These are phyloP conservation scores for Orchesellides sinensis DNA, from an alignment of 2,888 invertebrate genomes.

Conservation along the genomic window DNA sequence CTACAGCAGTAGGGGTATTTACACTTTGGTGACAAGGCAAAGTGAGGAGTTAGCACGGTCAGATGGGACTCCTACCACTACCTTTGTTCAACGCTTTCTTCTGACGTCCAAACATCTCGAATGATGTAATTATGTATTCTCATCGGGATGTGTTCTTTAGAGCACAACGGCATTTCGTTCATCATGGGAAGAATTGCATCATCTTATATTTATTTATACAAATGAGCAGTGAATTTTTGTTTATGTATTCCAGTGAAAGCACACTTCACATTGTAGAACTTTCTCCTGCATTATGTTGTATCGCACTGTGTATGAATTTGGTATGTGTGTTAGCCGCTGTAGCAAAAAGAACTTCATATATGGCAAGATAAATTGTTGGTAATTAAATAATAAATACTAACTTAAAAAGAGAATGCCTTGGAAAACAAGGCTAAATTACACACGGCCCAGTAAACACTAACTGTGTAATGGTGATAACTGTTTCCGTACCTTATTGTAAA, in stretches of 20 bases:
- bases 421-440: no score
- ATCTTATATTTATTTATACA: no score
- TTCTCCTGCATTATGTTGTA: not conserved
- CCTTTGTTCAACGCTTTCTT: not conserved
- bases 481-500: no score
- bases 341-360: not conserved
- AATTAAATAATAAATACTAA: no score
- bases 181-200: no score
- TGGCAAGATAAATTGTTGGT: no score
- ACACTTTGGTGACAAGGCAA: not conserved
- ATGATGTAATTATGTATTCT: slow-evolving; percentile 19
- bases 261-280: not conserved
- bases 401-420: no score
- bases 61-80: not conserved
- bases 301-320: not conserved
- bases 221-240: not conserved
- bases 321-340: not conserved
- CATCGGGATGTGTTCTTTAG: slow-evolving; percentile 17
- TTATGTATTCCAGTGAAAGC: not conserved
- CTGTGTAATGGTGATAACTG: no score
- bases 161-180: no score
- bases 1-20: not conserved
- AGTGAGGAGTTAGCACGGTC: not conserved
- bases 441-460: no score
- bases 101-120: not conserved